Conservation (phyloP, 2,113 vertebrate genomes). For the Cyanoliseus patagonus region DNA sequence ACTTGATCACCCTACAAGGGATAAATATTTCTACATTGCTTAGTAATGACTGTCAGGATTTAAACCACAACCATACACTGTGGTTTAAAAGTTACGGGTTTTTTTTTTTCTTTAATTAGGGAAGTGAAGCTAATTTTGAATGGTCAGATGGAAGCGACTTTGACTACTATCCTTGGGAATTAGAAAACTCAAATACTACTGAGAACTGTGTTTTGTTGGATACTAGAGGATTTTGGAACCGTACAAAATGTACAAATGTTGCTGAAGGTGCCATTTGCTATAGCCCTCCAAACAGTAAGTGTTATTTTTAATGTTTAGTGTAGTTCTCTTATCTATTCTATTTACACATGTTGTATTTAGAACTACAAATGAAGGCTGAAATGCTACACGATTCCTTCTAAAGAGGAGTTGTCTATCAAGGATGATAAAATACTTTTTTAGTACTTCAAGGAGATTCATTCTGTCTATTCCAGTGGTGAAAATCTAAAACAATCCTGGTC, state of each 20-base stretch:
- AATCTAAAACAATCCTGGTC: background rate
- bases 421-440: background rate
- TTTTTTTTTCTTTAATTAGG: slow-evolving; percentile 72
- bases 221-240: slow-evolving; percentile 82
- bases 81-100: background rate
- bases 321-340: background rate
- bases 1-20: background rate
- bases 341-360: background rate
- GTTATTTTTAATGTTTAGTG: background rate
- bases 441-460: background rate
- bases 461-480: background rate
- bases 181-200: slow-evolving; percentile 19
- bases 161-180: slow-evolving; percentile 75
- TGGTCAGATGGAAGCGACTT: slow-evolving; percentile 91
- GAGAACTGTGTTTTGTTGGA: slow-evolving; percentile 82
- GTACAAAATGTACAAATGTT: slow-evolving; percentile 72
- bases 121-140: slow-evolving; percentile 76
- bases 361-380: background rate
- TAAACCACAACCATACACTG: background rate
- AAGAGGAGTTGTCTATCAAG: background rate
- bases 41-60: background rate
- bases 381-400: background rate
- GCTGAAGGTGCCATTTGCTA: slow-evolving; percentile 92
- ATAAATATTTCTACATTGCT: background rate
- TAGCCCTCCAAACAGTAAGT: slow-evolving; percentile 73